phyloP scores from a whole-genome alignment of 2,797 vertebrate species.

The Rhinoraja longicauda region DNA sequence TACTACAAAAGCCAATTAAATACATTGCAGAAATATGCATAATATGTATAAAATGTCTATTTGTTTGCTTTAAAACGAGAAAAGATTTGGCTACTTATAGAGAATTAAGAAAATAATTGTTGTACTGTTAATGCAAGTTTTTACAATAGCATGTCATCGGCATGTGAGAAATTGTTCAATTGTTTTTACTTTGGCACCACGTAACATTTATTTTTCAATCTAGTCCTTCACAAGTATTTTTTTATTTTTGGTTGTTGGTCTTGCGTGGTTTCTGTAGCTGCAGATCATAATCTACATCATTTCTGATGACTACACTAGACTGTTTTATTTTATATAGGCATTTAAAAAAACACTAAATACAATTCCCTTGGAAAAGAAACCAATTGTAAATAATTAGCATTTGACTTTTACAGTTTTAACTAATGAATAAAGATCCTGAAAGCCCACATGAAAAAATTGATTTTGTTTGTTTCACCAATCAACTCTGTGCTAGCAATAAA shows the following conservation, averaged over 20 bases:
- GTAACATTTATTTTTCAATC: not conserved
- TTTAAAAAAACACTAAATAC: not conserved
- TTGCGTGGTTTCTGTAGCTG: not conserved
- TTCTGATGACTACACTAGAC: not conserved
- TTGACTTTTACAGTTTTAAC: too few species aligned
- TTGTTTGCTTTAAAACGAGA: not conserved
- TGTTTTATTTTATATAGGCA: not conserved
- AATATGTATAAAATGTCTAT: not conserved
- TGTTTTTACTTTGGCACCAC: not conserved
- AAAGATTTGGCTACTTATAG: not conserved
- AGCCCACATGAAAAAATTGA: too few species aligned
- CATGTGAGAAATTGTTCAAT: not conserved
- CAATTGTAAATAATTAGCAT: too few species aligned
- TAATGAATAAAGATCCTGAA: too few species aligned
- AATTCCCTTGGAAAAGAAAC: not conserved
- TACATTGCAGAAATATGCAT: not conserved
- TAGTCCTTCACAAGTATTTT: not conserved
- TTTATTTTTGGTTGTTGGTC: not conserved
- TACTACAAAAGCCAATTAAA: not conserved
- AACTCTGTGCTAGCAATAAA: too few species aligned
- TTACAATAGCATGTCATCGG: not conserved
- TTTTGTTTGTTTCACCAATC: too few species aligned
- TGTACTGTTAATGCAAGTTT: not conserved
- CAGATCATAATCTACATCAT: not conserved
- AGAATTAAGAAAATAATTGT: not conserved